Evolutionary conservation across 2,888 invertebrate species (phyloP).

Genomic region (Cheilosia soror): DNA sequence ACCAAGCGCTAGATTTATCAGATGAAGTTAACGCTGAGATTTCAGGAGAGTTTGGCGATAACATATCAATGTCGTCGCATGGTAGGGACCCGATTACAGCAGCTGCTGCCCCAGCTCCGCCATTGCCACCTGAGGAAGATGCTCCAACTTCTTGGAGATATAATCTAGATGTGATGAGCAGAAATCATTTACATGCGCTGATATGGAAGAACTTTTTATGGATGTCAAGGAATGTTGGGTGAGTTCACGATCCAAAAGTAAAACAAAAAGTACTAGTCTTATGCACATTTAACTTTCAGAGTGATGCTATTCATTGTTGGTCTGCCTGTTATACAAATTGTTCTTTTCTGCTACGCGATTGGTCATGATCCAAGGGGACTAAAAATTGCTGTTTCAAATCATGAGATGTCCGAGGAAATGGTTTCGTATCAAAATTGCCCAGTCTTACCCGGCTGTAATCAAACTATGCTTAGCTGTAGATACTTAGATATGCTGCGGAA

Average conservation of each 20-base stretch:
- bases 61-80: conserved; percentile 90
- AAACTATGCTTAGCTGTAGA: conserved; percentile 90
- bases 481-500: conserved; percentile 89
- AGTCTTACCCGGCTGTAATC: conserved; percentile 86
- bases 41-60: conserved; percentile 94
- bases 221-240: conserved; percentile 94
- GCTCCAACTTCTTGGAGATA: conserved; percentile 85
- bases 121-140: conserved; percentile 89
- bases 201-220: conserved; percentile 95
- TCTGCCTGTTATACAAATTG: conserved; percentile 93
- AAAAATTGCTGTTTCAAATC: conserved; percentile 91
- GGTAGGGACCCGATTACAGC: conserved; percentile 87
- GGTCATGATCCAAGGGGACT: conserved; percentile 93
- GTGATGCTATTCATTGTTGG: conserved; percentile 93
- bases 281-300: conserved; percentile 82
- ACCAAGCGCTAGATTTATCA: conserved; percentile 88
- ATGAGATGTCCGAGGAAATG: conserved; percentile 87
- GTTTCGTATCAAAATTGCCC: conserved; percentile 84
- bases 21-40: conserved; percentile 89
- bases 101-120: conserved; percentile 86
- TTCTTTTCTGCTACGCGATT: conserved; percentile 94
- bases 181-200: conserved; percentile 90
- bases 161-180: conserved; percentile 87
- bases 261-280: conserved; percentile 8
- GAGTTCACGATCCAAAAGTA: conserved; percentile 77